Evolutionary conservation across 2,797 vertebrate genomes (phyloP), one percentile per base, ranked within the genome.

Genomic region (Erpetoichthys calabaricus): DNA sequence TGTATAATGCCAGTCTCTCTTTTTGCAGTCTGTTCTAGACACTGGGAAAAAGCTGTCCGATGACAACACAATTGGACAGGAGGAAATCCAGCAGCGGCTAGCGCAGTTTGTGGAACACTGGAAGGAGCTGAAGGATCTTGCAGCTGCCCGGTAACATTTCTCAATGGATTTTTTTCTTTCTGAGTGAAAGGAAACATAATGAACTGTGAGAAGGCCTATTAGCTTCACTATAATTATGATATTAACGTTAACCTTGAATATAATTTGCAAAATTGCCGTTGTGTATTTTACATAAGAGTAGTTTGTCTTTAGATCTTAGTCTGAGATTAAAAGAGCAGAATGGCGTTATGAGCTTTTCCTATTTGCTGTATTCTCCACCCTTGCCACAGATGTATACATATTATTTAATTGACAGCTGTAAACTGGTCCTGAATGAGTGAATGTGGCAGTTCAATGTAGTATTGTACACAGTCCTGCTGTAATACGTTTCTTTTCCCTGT

Each of bases 11-110:
- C 25, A 25, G 4, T 58, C 43, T 4, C 4, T 50, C 45, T 64
- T 50, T 43, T 45, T 3, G 2, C 71, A 99, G 96, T 93, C 93
- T 5, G 95, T 99, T 66, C 78, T 96, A 65, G 96, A 99, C 64
- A 95, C 89, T 0, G 96, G 96, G 8, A 97, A 85, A 82, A 99
- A 94, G 73, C 83, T 99, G 67, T 94, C 91, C 0, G 95, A 97
- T 51, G 96, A 98, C 69, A 98, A 97, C 76, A 99, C 94, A 50
- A 95, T 98, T 1, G 95, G 96, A 6, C 94, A 99, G 73, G 94
- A 97, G 59, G 96, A 99, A 81, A 99, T 99, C 65, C 91, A 97
- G 81, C 93, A 96, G 82, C 88, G 95, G 44, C 79, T 99, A 64
- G 84, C 90, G 5, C 93, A 98, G 82, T 99, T 99, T 64, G 84